phyloP scores from a whole-genome alignment of 2,888 invertebrate genomes.

The Euzophera pinguis region DNA sequence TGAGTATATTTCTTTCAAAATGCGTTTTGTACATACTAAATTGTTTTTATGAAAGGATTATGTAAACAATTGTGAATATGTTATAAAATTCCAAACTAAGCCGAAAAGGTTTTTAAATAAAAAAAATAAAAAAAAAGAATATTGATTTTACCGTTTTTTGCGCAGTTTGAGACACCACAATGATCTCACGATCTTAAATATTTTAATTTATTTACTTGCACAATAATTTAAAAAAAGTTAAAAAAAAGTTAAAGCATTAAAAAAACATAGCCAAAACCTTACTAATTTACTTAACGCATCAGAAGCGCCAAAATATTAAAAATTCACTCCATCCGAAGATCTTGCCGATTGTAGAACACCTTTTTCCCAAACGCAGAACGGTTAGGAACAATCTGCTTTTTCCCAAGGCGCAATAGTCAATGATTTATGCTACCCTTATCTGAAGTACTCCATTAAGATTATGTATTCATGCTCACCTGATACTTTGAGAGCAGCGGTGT shows the following conservation, averaged over 20 bases:
- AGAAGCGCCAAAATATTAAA: conserved; percentile 20
- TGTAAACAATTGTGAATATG: too few relatives aligned
- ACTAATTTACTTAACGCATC: background rate
- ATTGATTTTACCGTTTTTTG: too few relatives aligned
- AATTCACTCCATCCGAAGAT: conserved; percentile 34
- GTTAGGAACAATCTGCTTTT: conserved; percentile 59
- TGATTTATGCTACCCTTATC: conserved; percentile 73
- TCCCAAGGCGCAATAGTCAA: conserved; percentile 57
- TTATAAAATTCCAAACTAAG: too few relatives aligned
- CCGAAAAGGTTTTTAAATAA: too few relatives aligned
- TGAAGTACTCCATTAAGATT: conserved; percentile 67
- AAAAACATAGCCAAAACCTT: background rate
- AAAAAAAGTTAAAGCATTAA: background rate
- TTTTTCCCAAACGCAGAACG: conserved; percentile 34
- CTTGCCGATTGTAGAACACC: conserved; percentile 30
- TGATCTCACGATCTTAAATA: too few relatives aligned
- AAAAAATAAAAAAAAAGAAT: too few relatives aligned
- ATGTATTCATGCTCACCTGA: conserved; percentile 76
- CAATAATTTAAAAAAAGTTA: background rate
- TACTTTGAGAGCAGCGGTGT: conserved; percentile 39
- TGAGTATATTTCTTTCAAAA: background rate
- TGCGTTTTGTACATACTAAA: too few relatives aligned
- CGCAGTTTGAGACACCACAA: too few relatives aligned
- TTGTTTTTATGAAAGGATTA: too few relatives aligned
- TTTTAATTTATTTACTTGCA: too few relatives aligned